Percentiles rank a stretch among this genome's conserved stretches.
These are phyloP conservation scores for Chroicocephalus ridibundus DNA, from an alignment of 2,113 vertebrate species.

Conservation along the genomic window DNA sequence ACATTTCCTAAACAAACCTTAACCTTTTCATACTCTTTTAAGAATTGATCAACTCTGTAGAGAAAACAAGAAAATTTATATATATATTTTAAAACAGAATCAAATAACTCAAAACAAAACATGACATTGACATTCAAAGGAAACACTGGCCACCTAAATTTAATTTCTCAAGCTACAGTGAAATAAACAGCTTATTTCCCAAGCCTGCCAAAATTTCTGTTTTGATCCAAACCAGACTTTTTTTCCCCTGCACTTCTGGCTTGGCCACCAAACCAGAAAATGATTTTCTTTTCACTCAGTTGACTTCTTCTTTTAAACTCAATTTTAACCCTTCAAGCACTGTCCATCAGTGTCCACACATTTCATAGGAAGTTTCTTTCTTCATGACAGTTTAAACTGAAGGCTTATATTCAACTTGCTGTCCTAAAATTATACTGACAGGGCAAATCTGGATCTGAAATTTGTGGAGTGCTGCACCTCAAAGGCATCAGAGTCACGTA, in stretches of 20 bases:
- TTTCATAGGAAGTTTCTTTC: not conserved
- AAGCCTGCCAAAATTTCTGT: not conserved
- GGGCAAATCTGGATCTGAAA: not conserved
- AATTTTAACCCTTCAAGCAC: not conserved
- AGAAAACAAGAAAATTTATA: constrained; percentile 37
- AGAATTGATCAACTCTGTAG: constrained; percentile 37
- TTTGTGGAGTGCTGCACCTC: not conserved
- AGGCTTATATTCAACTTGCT: not conserved
- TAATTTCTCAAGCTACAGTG: not conserved
- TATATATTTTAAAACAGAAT: constrained; percentile 35
- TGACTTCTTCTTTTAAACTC: not conserved
- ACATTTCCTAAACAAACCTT: constrained; percentile 62
- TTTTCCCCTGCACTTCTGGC: not conserved
- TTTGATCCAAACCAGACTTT: not conserved
- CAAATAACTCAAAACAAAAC: constrained; percentile 41
- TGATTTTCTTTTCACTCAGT: not conserved
- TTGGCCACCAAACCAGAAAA: not conserved
- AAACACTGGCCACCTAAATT: not conserved
- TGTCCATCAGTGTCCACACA: not conserved
- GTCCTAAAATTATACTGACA: not conserved
- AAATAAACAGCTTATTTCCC: constrained; percentile 21
- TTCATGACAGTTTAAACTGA: not conserved
- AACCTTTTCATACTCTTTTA: constrained; percentile 60
- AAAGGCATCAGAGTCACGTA: not conserved
- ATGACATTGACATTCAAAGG: constrained; percentile 46